Evolutionary conservation across 2,797 vertebrate species (phyloP).

Genomic region (Delichon dasypus): DNA sequence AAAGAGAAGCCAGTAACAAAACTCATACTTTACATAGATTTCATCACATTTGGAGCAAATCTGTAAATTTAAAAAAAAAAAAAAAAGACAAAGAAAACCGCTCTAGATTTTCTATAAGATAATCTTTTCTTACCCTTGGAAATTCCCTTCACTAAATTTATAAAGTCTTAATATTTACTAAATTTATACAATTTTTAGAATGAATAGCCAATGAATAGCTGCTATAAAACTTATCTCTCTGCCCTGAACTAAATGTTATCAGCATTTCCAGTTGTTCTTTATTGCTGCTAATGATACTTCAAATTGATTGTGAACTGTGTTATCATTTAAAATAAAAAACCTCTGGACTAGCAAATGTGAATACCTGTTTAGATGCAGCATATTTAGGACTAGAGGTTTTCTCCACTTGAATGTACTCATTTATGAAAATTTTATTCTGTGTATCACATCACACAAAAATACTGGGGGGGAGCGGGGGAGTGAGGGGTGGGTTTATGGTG

Average conservation of each 20-base stretch:
- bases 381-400: background rate
- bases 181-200: background rate
- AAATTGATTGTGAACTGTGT: background rate
- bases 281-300: background rate
- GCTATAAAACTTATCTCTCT: constrained; percentile 23
- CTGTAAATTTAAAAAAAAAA: background rate
- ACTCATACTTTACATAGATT: background rate
- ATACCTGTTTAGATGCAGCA: background rate
- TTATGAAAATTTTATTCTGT: background rate
- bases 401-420: background rate
- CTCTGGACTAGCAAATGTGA: background rate
- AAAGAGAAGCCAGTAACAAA: background rate
- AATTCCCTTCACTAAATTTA: background rate
- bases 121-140: background rate
- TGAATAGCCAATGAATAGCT: background rate
- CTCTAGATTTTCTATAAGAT: constrained; percentile 6
- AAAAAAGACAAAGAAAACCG: background rate
- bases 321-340: background rate
- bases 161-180: background rate
- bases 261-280: background rate
- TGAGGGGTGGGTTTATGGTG: accelerated
- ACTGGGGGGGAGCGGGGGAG: accelerated
- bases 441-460: background rate
- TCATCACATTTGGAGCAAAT: background rate
- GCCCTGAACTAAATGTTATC: background rate